Evolutionary conservation across 2,113 vertebrate species (phyloP).

Genomic region (Cyprinodon variegatus): DNA sequence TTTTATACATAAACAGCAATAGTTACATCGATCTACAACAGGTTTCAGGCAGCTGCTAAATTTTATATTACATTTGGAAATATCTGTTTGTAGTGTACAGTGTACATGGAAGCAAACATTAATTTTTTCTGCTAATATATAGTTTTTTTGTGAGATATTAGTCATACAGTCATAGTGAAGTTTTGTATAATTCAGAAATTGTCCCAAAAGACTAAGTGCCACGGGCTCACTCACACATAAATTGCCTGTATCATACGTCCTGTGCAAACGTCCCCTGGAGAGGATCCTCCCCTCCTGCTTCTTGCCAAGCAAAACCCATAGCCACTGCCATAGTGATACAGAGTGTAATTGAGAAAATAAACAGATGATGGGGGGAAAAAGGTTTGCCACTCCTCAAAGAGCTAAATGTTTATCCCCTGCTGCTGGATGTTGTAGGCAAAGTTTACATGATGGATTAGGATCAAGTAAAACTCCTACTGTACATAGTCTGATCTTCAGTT

Average conservation of each 20-base stretch:
- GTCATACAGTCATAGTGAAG: no score
- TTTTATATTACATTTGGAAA: no score
- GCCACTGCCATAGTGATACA: conserved; percentile 48
- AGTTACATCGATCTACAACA: no score
- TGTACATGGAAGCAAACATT: no score
- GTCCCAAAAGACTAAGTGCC: background rate
- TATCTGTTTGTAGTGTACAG: no score
- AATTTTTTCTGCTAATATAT: no score
- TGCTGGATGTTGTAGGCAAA: conserved; percentile 14
- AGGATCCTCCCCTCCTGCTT: conserved; percentile 14
- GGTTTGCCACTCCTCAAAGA: conserved; percentile 10
- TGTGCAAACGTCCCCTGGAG: conserved; percentile 24
- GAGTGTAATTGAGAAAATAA: conserved; percentile 59
- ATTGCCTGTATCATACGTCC: conserved; percentile 6
- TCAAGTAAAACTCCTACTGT: conserved; percentile 7
- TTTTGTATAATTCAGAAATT: no score
- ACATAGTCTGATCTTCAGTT: background rate
- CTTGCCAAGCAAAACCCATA: conserved; percentile 43
- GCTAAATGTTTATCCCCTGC: conserved; percentile 44
- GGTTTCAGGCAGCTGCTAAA: no score
- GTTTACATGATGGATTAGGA: conserved; percentile 37
- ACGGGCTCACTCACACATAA: background rate
- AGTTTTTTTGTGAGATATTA: no score
- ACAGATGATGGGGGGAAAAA: conserved; percentile 22
- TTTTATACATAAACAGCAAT: no score